A percentile compares a stretch with the other conserved stretches of the same genome.
phyloP scores from a whole-genome alignment of 2,888 invertebrate genomes.

The Dasysyrphus tricinctus region DNA sequence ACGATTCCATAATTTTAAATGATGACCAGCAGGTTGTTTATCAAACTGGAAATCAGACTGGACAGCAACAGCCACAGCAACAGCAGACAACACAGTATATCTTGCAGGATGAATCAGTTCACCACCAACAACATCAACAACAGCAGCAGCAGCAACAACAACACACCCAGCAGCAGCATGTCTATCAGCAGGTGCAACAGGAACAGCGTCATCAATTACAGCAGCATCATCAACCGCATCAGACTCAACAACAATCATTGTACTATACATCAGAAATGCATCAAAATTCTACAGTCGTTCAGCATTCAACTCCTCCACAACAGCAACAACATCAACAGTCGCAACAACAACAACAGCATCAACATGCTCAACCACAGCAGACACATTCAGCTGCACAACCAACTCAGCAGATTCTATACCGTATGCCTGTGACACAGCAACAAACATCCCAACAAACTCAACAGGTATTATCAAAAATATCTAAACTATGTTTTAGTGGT shows the following conservation, averaged over 20 bases:
- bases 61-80: slow-evolving; percentile 77
- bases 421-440: slow-evolving; percentile 71
- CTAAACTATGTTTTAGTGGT: background rate
- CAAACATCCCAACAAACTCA: slow-evolving; percentile 74
- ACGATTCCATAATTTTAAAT: slow-evolving; percentile 83
- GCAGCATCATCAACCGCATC: slow-evolving; percentile 77
- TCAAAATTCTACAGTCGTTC: slow-evolving; percentile 77
- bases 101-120: slow-evolving; percentile 77
- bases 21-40: slow-evolving; percentile 84
- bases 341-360: slow-evolving; percentile 79
- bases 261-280: slow-evolving; percentile 75
- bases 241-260: slow-evolving; percentile 74
- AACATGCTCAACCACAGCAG: slow-evolving; percentile 78
- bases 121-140: slow-evolving; percentile 79
- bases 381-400: slow-evolving; percentile 73
- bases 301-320: slow-evolving; percentile 77
- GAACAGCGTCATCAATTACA: slow-evolving; percentile 75
- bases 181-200: slow-evolving; percentile 79
- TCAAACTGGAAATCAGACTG: slow-evolving; percentile 79
- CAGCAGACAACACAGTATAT: slow-evolving; percentile 77
- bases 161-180: slow-evolving; percentile 78
- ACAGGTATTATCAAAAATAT: slow-evolving; percentile 67
- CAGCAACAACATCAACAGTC: slow-evolving; percentile 77
- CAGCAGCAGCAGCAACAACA: slow-evolving; percentile 77
- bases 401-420: slow-evolving; percentile 75